Evolutionary conservation across 2,797 vertebrate genomes (phyloP).

Genomic region (Pangasius krempfi): DNA sequence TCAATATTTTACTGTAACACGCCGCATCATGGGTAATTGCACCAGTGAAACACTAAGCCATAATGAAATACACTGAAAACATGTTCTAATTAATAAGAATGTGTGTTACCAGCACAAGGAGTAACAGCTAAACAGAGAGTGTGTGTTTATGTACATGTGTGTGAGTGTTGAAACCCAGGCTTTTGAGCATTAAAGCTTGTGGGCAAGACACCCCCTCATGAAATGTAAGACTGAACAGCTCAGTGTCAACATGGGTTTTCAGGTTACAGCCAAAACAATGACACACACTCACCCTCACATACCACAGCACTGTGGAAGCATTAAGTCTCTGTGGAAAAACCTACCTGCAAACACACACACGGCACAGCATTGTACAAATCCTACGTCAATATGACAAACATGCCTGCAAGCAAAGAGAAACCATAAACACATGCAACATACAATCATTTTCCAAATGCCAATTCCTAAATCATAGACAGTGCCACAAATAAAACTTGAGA

Average conservation of each 20-base stretch:
- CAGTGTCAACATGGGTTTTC: constrained; percentile 51
- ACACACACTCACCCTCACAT: constrained; percentile 41
- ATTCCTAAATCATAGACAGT: background rate
- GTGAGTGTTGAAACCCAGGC: constrained; percentile 34
- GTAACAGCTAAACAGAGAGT: background rate
- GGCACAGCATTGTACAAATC: background rate
- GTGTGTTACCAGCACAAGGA: background rate
- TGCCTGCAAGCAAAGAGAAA: background rate
- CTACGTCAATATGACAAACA: background rate
- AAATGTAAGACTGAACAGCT: constrained; percentile 52
- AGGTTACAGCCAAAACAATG: constrained; percentile 41
- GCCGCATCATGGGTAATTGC: constrained; percentile 27
- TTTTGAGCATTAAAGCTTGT: constrained; percentile 38
- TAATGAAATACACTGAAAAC: background rate
- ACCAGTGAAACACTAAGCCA: background rate
- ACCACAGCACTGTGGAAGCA: background rate
- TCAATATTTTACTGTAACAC: constrained; percentile 69
- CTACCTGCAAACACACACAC: constrained; percentile 7
- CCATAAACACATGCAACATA: background rate
- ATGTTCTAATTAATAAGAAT: constrained; percentile 14
- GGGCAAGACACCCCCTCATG: constrained; percentile 48
- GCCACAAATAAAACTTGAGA: constrained; percentile 61
- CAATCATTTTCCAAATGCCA: background rate
- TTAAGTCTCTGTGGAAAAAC: constrained; percentile 6
- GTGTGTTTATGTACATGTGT: constrained; percentile 7